Evolutionary conservation across 2,113 vertebrate genomes (phyloP).

Genomic region (Ciconia maguari): DNA sequence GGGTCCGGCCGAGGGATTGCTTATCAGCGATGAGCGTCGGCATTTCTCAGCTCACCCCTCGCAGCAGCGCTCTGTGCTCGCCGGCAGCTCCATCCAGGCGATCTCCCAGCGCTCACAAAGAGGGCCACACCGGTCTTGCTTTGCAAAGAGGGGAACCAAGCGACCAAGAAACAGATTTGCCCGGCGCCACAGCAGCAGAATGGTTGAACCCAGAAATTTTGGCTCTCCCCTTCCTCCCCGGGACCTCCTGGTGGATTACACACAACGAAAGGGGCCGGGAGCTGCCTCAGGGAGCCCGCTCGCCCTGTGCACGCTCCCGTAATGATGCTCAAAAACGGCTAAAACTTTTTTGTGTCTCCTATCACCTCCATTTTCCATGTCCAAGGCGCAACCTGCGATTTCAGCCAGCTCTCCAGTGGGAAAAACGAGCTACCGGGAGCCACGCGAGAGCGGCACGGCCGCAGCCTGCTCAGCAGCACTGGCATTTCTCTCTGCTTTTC

Average conservation of each 20-base stretch:
- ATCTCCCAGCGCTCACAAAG: background rate
- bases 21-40: accelerated
- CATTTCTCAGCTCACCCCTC: background rate
- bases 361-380: background rate
- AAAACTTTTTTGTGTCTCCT: background rate
- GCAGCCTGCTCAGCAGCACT: background rate
- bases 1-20: background rate
- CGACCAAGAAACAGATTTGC: background rate
- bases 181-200: background rate
- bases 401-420: background rate
- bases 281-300: accelerated
- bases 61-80: background rate
- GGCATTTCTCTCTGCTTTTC: background rate
- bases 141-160: background rate
- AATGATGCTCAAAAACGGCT: background rate
- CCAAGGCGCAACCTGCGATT: background rate
- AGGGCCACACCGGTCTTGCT: background rate
- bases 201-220: background rate
- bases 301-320: accelerated
- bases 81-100: background rate
- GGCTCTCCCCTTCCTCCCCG: accelerated
- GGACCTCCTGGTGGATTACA: background rate
- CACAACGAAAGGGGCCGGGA: accelerated
- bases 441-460: accelerated
- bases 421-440: background rate